Conservation (phyloP, 2,888 invertebrate genomes). For the Bombylius discolor region DNA sequence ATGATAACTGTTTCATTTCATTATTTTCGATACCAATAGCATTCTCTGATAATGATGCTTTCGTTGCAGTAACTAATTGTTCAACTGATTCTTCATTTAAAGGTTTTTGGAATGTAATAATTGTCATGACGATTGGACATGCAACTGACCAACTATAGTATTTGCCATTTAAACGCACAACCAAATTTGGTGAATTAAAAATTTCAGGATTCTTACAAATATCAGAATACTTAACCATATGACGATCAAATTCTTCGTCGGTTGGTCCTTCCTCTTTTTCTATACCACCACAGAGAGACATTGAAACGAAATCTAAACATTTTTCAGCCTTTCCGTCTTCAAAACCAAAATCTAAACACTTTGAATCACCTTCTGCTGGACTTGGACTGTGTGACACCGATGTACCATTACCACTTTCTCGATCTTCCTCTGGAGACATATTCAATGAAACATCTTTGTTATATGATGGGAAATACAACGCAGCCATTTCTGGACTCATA, state of each 20-base stretch:
- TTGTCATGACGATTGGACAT: conserved; percentile 76
- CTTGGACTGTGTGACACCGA: conserved; percentile 89
- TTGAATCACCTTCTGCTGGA: conserved; percentile 66
- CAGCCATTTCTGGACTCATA: conserved; percentile 83
- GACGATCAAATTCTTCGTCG: conserved; percentile 48
- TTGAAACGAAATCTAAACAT: conserved; percentile 49
- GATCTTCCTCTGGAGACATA: conserved; percentile 66
- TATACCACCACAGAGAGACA: conserved; percentile 66
- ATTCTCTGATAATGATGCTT: conserved; percentile 13
- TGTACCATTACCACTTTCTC: conserved; percentile 92
- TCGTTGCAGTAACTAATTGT: conserved; percentile 26
- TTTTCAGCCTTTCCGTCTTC: conserved; percentile 55
- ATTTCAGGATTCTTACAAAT: conserved; percentile 58
- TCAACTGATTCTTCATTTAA: conserved; percentile 49
- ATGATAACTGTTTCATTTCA: conserved; percentile 11
- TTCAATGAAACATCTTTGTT: conserved; percentile 12
- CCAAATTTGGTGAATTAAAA: conserved; percentile 66
- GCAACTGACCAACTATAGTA: conserved; percentile 86
- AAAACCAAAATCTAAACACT: conserved; percentile 71
- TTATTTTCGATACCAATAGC: conserved; percentile 14
- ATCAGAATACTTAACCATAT: conserved; percentile 41
- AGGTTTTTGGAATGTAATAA: conserved; percentile 73
- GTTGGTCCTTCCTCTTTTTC: conserved; percentile 42
- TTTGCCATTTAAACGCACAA: conserved; percentile 75
- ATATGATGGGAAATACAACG: conserved; percentile 64